These are phyloP conservation scores for Lissocephala sabroskyi DNA, from an alignment of 2,888 invertebrate genomes.

Conservation along the genomic window DNA sequence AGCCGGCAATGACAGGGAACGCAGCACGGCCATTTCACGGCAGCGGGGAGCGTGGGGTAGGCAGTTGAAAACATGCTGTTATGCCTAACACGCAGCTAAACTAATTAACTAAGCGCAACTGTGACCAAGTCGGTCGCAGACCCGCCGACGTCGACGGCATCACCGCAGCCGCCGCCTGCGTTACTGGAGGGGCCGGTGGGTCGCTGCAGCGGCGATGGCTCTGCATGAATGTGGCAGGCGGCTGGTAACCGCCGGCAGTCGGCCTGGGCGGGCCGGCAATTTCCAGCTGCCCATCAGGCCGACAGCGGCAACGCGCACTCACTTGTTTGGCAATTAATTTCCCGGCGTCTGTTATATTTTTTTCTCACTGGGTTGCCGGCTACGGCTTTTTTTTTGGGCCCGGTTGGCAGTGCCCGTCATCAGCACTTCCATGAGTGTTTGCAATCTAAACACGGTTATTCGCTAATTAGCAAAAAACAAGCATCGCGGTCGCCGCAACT, in stretches of 20 bases:
- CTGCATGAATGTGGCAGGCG: no score
- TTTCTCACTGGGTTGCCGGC: not conserved
- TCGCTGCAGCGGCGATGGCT: not conserved
- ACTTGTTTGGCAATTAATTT: constrained; percentile 64
- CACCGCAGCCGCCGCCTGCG: no score
- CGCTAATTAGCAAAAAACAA: constrained; percentile 65
- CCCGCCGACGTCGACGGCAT: no score
- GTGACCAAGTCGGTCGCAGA: not conserved
- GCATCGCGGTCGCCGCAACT: constrained; percentile 9
- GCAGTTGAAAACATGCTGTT: constrained; percentile 1
- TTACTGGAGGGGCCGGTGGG: not conserved
- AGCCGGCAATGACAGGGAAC: no score
- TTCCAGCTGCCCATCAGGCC: constrained; percentile 51
- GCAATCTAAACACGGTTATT: constrained; percentile 68
- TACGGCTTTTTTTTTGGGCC: constrained; percentile 3
- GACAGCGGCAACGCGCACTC: constrained; percentile 22
- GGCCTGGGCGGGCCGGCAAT: constrained; percentile 30
- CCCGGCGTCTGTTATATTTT: constrained; percentile 57
- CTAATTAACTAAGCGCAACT: constrained; percentile 54
- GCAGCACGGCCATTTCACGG: no score
- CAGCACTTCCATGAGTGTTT: constrained; percentile 57
- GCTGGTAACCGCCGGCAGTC: not conserved
- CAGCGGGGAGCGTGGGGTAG: no score
- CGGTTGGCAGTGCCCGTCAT: not conserved
- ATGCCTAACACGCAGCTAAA: constrained; percentile 44